Evolutionary conservation across 2,797 vertebrate species (phyloP).

Genomic region (Distichodus sexfasciatus): DNA sequence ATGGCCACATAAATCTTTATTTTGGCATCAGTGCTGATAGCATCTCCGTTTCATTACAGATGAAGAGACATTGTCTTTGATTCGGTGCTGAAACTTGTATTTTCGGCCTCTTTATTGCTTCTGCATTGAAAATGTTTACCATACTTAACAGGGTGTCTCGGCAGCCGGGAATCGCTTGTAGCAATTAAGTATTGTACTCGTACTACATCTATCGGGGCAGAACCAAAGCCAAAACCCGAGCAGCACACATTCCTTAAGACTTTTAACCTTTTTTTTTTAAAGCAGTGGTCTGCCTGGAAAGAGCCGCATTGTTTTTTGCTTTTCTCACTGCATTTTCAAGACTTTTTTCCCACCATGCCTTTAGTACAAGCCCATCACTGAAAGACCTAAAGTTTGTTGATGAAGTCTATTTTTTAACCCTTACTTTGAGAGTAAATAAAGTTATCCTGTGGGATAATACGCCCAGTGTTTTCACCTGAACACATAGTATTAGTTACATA

Average conservation of each 20-base stretch:
- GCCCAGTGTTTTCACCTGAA: not conserved
- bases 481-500: not conserved
- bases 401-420: conserved; percentile 9
- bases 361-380: conserved; percentile 25
- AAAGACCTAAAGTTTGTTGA: conserved; percentile 2
- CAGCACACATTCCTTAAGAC: conserved; percentile 41
- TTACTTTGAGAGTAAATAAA: not conserved
- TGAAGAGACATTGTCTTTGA: conserved; percentile 14
- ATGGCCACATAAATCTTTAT: no score
- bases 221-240: conserved; percentile 27
- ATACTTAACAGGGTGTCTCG: conserved; percentile 12
- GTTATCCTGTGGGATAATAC: not conserved
- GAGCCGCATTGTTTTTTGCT: conserved; percentile 24
- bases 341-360: conserved; percentile 28
- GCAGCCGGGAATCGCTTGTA: conserved; percentile 11
- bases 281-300: conserved; percentile 36
- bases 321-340: conserved; percentile 58
- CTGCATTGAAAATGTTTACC: conserved; percentile 33
- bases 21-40: not conserved
- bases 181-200: conserved; percentile 36
- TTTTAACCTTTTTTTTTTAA: conserved; percentile 37
- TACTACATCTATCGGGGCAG: conserved; percentile 36
- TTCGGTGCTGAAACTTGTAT: conserved; percentile 5
- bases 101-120: conserved; percentile 18
- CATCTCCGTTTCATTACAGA: conserved; percentile 1